These are phyloP conservation scores for Thyatira batis DNA, from an alignment of 2,888 invertebrate species.

Conservation along the genomic window DNA sequence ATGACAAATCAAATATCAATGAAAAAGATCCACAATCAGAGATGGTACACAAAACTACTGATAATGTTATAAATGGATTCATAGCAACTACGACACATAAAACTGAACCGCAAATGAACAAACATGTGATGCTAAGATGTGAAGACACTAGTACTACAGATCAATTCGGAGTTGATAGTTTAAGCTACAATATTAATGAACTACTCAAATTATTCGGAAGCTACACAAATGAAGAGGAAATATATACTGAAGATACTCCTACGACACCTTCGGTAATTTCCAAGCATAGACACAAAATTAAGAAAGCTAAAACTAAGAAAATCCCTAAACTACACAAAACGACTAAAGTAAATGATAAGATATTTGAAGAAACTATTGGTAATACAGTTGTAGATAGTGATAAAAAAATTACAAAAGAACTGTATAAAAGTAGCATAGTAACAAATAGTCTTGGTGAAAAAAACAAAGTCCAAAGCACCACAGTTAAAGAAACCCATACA, in stretches of 20 bases:
- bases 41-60: background rate
- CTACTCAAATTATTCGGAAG: slow-evolving; percentile 37
- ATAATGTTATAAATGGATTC: background rate
- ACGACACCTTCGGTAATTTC: slow-evolving; percentile 2
- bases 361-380: background rate
- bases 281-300: background rate
- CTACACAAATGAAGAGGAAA: slow-evolving; percentile 19
- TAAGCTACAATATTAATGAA: slow-evolving; percentile 35
- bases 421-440: background rate
- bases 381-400: background rate
- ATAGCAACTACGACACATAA: background rate
- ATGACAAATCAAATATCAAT: background rate
- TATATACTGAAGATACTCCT: slow-evolving; percentile 9
- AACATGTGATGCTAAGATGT: background rate
- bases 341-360: slow-evolving; percentile 4
- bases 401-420: background rate
- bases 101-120: background rate
- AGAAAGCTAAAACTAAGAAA: slow-evolving; percentile 5
- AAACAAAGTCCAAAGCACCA: background rate
- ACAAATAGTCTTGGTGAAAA: background rate
- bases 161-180: slow-evolving; percentile 15
- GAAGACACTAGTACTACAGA: slow-evolving; percentile 3
- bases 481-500: slow-evolving; percentile 1
- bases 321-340: slow-evolving; percentile 8
- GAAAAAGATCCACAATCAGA: background rate